Evolutionary conservation across 2,113 vertebrate species (phyloP), one percentile per base, ranked within the genome.

Genomic region (Scomber scombrus): DNA sequence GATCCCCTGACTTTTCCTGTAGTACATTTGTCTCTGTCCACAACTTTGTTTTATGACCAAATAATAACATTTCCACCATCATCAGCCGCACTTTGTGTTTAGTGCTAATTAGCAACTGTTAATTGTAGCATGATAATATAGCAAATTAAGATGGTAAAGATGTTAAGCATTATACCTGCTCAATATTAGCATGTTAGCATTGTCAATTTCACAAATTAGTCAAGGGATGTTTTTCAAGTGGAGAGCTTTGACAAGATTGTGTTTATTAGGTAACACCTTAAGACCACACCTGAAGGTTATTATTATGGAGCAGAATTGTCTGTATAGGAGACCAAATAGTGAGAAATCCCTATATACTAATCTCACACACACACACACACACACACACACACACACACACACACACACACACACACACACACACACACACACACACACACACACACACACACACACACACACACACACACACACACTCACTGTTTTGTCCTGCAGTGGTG

Each of bases 401-500:
- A 40, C 34, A 40, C 34, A 40, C 34, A 40, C 8, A 40, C 34
- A 40, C 34, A 40, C 3, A 19, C 65, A 34, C 23, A 66, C 50
- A 47, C 47, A 31, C 16, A 11, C 12, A 10, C n/a, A 45, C 15
- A 50, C 64, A 34, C 29, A 15, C 2, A 31, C 12, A 8, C n/a
- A 57, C 55, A 21, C 55, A 21, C 55, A 21, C 23, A 60, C 11
- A 34, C 21, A 23, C 13, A 58, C 19, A 58, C 56, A 58, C 5
- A 11, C 10, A 12, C 21, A 12, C 56, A 58, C 56, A 47, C 50
- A 64, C 21, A 75, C 56, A 87, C 67, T 67, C 78, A 62, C 3
- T 71, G 76, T 71, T 91, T 85, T 78, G 75, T 84, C 80, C 71
- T 79, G 19, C 18, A 18, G 46, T 18, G 2, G 76, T 79, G 54